phyloP scores from a whole-genome alignment of 2,113 vertebrate genomes.

The Scophthalmus maximus region DNA sequence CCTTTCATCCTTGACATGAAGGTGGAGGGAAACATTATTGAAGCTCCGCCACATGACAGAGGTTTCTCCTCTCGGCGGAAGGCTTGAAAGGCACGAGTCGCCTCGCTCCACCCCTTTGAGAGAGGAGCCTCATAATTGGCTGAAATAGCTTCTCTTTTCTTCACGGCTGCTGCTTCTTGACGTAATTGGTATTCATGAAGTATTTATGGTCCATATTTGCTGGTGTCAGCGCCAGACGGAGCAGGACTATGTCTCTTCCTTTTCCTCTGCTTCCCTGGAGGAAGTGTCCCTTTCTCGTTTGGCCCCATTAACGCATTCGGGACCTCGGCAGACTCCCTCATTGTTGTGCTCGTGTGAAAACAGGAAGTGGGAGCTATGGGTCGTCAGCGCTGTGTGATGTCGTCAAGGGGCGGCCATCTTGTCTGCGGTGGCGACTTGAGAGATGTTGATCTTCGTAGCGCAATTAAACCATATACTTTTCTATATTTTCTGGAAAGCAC shows the following conservation, averaged over 20 bases:
- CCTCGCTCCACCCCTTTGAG: slow-evolving; percentile 65
- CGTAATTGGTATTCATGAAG: slow-evolving; percentile 80
- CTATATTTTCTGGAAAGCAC: no score
- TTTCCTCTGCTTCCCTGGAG: background rate
- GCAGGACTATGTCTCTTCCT: background rate
- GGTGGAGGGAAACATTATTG: slow-evolving; percentile 78
- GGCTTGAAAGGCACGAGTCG: slow-evolving; percentile 66
- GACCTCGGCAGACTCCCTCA: no score
- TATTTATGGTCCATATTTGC: slow-evolving; percentile 77
- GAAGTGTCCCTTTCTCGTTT: slow-evolving; percentile 14
- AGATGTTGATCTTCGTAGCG: background rate
- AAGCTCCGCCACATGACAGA: slow-evolving; percentile 73
- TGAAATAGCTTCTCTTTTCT: slow-evolving; percentile 65
- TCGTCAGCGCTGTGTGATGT: no score
- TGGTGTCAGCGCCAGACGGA: slow-evolving; percentile 51
- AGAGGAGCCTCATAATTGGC: slow-evolving; percentile 69
- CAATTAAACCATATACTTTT: slow-evolving; percentile 55
- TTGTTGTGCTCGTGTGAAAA: no score
- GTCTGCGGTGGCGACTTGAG: no score
- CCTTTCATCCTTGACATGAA: slow-evolving; percentile 81
- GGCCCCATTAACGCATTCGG: no score
- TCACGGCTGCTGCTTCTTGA: slow-evolving; percentile 49
- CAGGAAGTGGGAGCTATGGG: no score
- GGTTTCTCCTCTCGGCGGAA: slow-evolving; percentile 59
- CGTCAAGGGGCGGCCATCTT: no score